A percentile compares a stretch with the other conserved stretches of the same genome.
phyloP scores from a whole-genome alignment of 2,113 vertebrate species.

The Phaethornis superciliosus region DNA sequence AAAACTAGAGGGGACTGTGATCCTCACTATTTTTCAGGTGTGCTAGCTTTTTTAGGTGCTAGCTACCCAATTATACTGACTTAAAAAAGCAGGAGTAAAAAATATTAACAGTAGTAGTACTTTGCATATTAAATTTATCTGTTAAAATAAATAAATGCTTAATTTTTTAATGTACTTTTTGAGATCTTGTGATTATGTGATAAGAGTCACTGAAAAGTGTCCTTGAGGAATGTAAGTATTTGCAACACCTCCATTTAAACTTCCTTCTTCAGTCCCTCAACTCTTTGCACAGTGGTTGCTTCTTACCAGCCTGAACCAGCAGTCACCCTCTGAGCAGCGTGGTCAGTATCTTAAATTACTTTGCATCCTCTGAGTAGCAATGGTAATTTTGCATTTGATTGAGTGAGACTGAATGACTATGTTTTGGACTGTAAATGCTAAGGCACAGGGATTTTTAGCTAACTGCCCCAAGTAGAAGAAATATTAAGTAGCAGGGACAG shows the following conservation, averaged over 20 bases:
- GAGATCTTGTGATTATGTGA: not conserved
- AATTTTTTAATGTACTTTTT: not conserved
- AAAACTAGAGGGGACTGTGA: not conserved
- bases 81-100: not conserved
- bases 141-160: too few species aligned
- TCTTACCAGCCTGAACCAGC: not conserved
- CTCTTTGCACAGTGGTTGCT: not conserved
- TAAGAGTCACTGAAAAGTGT: not conserved
- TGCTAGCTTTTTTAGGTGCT: not conserved
- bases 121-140: not conserved
- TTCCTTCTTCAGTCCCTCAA: not conserved
- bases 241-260: not conserved
- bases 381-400: not conserved
- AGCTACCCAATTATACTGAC: not conserved
- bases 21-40: not conserved
- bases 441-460: not conserved
- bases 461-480: not conserved
- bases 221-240: not conserved
- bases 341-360: not conserved
- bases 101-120: not conserved
- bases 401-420: not conserved
- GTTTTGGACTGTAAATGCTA: not conserved
- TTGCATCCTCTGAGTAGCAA: not conserved
- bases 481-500: not conserved
- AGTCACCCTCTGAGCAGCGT: not conserved